phyloP scores from a whole-genome alignment of 1,140 invertebrate genomes.

The Zaprionus kolodkinae region DNA sequence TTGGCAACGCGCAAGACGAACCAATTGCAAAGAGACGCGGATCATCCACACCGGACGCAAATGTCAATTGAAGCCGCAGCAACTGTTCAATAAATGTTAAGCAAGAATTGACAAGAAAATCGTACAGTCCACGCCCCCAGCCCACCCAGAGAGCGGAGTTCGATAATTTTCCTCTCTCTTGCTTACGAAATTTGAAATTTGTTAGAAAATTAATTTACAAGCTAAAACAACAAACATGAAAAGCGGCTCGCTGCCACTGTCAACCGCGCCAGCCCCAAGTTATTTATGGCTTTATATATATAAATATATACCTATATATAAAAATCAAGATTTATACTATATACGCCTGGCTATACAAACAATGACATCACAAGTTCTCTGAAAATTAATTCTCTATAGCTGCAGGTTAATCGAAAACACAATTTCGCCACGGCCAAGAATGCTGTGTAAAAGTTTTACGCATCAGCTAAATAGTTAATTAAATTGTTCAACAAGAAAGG shows the following conservation, averaged over 20 bases:
- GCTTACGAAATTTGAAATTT: conserved; percentile 34
- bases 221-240: conserved; percentile 23
- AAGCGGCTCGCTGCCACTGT: conserved; percentile 36
- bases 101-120: conserved; percentile 65
- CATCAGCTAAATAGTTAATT: conserved; percentile 40
- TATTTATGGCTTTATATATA: conserved; percentile 25
- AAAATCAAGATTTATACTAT: conserved; percentile 8
- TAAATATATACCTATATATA: conserved; percentile 7
- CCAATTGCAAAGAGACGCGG: conserved; percentile 10
- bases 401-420: conserved; percentile 17
- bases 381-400: conserved; percentile 28
- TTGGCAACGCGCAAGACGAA: conserved; percentile 39
- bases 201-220: conserved; percentile 41
- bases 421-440: background rate
- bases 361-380: conserved; percentile 27
- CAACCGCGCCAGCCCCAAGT: conserved; percentile 32
- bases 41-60: background rate
- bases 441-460: conserved; percentile 21
- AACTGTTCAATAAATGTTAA: conserved; percentile 70
- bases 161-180: background rate
- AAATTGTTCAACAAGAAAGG: conserved; percentile 23
- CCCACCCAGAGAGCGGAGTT: conserved; percentile 48
- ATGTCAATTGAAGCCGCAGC: conserved; percentile 56
- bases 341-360: background rate
- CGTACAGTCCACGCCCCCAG: conserved; percentile 17